A percentile compares a stretch with the other conserved stretches of the same genome.
These are phyloP conservation scores for Tipula unca DNA, from an alignment of 2,888 invertebrate species.

Conservation along the genomic window DNA sequence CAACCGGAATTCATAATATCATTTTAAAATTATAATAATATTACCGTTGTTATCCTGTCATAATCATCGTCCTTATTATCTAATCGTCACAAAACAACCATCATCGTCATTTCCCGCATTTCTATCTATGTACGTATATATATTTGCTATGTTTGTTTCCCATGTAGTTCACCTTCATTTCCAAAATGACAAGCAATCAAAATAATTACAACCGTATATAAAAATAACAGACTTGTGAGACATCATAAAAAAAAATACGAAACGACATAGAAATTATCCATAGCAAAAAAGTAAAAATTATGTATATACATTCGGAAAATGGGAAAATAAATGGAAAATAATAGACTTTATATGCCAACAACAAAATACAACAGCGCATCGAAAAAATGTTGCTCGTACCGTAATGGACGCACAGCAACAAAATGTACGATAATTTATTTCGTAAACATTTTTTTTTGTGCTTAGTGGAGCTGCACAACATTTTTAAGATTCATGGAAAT, in stretches of 20 bases:
- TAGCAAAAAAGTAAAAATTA: not conserved
- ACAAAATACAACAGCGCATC: not conserved
- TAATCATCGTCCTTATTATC: not conserved
- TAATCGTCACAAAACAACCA: not conserved
- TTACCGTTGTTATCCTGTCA: not conserved
- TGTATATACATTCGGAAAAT: not conserved
- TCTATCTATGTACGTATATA: too few species aligned
- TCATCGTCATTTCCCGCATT: not conserved
- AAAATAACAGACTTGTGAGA: not conserved
- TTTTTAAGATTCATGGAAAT: too few species aligned
- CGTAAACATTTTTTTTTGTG: too few species aligned
- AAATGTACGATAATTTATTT: not conserved
- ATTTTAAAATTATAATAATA: not conserved
- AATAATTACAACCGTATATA: not conserved
- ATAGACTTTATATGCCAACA: not conserved
- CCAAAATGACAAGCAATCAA: not conserved
- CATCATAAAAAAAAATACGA: not conserved
- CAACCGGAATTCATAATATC: not conserved
- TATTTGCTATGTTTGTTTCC: not conserved
- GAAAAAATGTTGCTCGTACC: not conserved
- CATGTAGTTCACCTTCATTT: not conserved
- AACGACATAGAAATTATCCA: not conserved
- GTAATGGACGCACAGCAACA: too few species aligned
- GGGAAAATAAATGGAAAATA: not conserved
- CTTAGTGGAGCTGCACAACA: too few species aligned